Evolutionary conservation across 2,797 vertebrate genomes (phyloP), one percentile per base, ranked within the genome.

Genomic region (Lateolabrax maculatus): DNA sequence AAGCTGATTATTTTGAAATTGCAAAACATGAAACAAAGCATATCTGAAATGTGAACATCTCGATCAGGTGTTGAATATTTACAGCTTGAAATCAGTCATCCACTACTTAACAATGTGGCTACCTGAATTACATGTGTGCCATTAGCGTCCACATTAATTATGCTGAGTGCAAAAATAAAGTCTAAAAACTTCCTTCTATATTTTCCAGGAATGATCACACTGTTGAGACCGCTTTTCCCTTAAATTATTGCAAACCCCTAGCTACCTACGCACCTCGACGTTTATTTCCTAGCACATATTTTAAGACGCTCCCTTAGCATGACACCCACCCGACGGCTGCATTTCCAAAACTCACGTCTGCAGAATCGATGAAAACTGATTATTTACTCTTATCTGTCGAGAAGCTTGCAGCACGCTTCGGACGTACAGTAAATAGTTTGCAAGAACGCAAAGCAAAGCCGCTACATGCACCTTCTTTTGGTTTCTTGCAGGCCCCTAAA

Each of bases 231-330:
- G 39, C 1, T 31, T 56, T 15, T 27, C 6, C n/a, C 31, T 55
- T 11, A 44, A 74, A 65, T 69, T n/a, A 37, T 49, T 36, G 67
- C 48, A 62, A 64, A 70, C 66, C 84, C 80, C 64, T 78, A 5
- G 57, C 71, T 68, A 84, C 51, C 63, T 82, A 18, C 72, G 75
- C 74, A 82, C 63, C 88, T 94, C 83, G 55, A 95, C 95, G 95
- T 93, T 94, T 93, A 83, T 83, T 61, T 89, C 83, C 62, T 68
- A 51, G 87, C 84, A 69, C 71, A 68, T 79, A 75, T 91, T 89
- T 94, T 94, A 91, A 91, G 93, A 95, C 95, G 87, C 90, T 95
- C 95, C 95, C 95, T 95, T 87, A 94, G 84, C 71, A 5, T 12
- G 29, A 13, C 49, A 62, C 80, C 41, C 83, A 72, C 46, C 73